These are phyloP conservation scores for Alosa sapidissima DNA, from an alignment of 2,797 vertebrate species.

Conservation along the genomic window DNA sequence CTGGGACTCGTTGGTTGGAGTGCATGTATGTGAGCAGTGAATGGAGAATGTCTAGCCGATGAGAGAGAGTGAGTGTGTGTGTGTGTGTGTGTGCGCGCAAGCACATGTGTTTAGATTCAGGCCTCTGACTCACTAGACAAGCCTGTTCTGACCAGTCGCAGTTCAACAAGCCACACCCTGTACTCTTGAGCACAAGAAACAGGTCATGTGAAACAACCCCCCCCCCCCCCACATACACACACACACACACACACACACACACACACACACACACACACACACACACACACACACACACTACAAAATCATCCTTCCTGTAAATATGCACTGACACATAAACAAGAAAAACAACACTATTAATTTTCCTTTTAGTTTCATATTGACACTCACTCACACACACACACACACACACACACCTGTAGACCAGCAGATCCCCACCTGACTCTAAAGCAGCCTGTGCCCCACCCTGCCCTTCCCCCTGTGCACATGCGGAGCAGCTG, in stretches of 20 bases:
- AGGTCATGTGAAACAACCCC: neutral
- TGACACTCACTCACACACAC: neutral
- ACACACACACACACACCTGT: slow-evolving; percentile 8
- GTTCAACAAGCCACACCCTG: neutral
- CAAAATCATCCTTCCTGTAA: neutral
- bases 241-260: neutral
- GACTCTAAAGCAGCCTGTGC: neutral
- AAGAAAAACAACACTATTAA: neutral
- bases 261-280: neutral
- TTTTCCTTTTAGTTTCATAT: no score
- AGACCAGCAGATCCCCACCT: slow-evolving; percentile 35
- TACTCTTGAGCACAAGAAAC: neutral
- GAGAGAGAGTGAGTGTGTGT: neutral
- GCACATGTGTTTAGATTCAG: neutral
- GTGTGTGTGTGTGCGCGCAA: neutral
- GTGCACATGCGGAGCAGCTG: neutral
- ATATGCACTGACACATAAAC: neutral
- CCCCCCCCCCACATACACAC: neutral
- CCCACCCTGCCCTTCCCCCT: neutral
- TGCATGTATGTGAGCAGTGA: neutral
- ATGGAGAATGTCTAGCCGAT: neutral
- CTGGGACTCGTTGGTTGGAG: neutral
- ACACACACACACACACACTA: neutral
- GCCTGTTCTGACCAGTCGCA: neutral
- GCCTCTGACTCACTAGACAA: neutral